Percentiles rank a stretch among this genome's conserved stretches.
These are phyloP conservation scores for Dendroctonus ponderosae DNA, from an alignment of 1,140 invertebrate species.

Conservation along the genomic window DNA sequence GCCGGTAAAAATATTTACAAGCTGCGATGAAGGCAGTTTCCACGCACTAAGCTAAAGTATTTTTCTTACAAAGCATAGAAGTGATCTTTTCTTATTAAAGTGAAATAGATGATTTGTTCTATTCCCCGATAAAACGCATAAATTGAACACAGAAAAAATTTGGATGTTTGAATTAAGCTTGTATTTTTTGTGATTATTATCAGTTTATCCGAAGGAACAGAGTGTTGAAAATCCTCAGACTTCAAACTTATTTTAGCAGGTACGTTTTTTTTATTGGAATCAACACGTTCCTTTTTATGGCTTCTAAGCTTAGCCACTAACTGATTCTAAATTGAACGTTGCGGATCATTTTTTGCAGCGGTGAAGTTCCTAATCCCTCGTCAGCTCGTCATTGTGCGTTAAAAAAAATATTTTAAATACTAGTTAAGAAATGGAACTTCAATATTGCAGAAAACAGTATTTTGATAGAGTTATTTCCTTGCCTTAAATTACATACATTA, in stretches of 20 bases:
- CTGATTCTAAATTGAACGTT: slow-evolving; percentile 6
- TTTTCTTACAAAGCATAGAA: too few species aligned
- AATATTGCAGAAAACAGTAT: neutral
- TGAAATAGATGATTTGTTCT: too few species aligned
- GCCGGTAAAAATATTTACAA: too few species aligned
- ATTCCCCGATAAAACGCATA: too few species aligned
- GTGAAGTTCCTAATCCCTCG: neutral
- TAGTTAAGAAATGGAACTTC: neutral
- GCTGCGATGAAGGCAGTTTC: too few species aligned
- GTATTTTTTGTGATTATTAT: neutral
- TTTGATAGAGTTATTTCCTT: slow-evolving; percentile 1
- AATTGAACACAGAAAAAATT: too few species aligned
- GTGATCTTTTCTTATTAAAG: too few species aligned
- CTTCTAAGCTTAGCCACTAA: slow-evolving; percentile 9
- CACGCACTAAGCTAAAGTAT: too few species aligned
- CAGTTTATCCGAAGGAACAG: slow-evolving; percentile 1
- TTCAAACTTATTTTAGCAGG: slow-evolving; percentile 5
- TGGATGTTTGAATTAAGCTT: too few species aligned
- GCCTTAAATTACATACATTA: slow-evolving; percentile 1
- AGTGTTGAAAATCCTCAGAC: slow-evolving; percentile 8
- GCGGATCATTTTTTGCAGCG: slow-evolving; percentile 8
- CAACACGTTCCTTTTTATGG: neutral
- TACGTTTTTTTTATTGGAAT: neutral
- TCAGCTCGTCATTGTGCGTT: too few species aligned
- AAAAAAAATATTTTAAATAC: neutral